Evolutionary conservation across 2,113 vertebrate genomes (phyloP).

Genomic region (Raphicerus campestris): DNA sequence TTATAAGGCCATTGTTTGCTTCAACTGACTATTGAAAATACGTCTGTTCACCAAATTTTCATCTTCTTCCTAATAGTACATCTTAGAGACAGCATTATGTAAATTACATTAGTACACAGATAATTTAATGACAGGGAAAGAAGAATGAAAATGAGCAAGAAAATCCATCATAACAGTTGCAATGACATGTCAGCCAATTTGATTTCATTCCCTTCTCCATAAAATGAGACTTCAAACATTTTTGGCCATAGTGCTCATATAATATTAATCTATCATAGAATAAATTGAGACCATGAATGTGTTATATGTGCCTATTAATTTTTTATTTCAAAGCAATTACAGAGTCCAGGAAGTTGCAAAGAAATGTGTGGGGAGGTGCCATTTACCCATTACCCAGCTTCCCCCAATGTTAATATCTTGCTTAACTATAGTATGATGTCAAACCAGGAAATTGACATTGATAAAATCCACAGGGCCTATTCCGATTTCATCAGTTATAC

Average conservation of each 20-base stretch:
- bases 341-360: background rate
- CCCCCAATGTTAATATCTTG: background rate
- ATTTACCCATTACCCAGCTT: background rate
- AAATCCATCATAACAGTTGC: background rate
- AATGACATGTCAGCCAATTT: background rate
- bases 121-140: slow-evolving; percentile 17
- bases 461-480: background rate
- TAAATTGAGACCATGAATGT: background rate
- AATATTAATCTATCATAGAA: background rate
- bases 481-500: background rate
- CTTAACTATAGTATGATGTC: background rate
- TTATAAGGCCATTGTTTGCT: background rate
- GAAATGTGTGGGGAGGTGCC: background rate
- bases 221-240: slow-evolving; percentile 9
- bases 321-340: slow-evolving; percentile 9
- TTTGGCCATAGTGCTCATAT: background rate
- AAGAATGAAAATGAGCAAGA: background rate
- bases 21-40: slow-evolving; percentile 9
- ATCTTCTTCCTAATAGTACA: background rate
- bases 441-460: background rate
- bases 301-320: background rate
- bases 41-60: slow-evolving; percentile 26
- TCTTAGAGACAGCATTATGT: background rate
- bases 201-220: slow-evolving; percentile 10
- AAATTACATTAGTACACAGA: background rate